Evolutionary conservation across 2,888 invertebrate genomes (phyloP), one percentile per base, ranked within the genome.

Genomic region (Andrena haemorrhoa): DNA sequence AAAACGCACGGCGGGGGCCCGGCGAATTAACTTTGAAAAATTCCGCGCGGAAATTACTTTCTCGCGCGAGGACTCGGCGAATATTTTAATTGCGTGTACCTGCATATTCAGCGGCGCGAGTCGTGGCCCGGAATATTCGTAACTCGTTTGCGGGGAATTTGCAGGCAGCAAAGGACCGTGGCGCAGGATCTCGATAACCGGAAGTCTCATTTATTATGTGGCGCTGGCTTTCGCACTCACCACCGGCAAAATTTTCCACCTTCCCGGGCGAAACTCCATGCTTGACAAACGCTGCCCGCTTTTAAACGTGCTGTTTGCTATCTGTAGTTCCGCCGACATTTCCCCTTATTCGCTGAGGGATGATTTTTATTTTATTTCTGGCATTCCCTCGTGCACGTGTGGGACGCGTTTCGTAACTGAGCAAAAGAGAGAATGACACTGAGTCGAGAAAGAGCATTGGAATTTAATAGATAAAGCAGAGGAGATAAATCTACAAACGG

Each of bases 131-230:
- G 35, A 75, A 60, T 68, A 68, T 63, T 68, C 61, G 75, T 5
- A 23, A 75, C 63, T 75, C 63, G 78, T 75, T 66, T 16, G 63
- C 51, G 47, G 47, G 23, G 51, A 60, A 75, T 76, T 79, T 75
- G 75, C 58, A 35, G 2, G 10, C 68, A 29, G 73, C 73, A 5
- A 58, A 64, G 65, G 47, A n/a, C 35, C 75, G 47, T 16, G 64
- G 10, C 16, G 10, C 16, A 23, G 35, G 79, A 79, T 79, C 69
- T 49, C 69, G 79, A 79, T 79, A 79, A 75, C 69, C 69, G 79
- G 69, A 79, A 78, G 63, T 72, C 72, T 78, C 79, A 12, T 79
- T 79, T 71, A 35, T 79, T 78, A 79, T 66, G 41, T 31, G 65
- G 23, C 53, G 20, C 26, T 47, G 6, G 33, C 47, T 35, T 63